These are phyloP conservation scores for Paratilapia polleni DNA, from an alignment of 2,113 vertebrate species.

Conservation along the genomic window DNA sequence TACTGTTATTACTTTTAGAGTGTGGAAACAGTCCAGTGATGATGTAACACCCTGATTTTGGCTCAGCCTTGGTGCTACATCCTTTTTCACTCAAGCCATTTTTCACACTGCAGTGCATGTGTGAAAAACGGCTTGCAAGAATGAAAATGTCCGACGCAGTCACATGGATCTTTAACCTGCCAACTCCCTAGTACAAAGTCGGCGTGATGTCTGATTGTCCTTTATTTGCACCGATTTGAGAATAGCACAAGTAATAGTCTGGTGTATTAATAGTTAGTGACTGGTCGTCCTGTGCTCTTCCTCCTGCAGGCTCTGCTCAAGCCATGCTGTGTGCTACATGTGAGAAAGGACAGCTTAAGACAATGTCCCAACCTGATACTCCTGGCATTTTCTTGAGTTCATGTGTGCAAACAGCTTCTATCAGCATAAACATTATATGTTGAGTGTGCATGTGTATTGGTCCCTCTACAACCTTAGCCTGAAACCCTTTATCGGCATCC, in stretches of 20 bases:
- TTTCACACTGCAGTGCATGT: background rate
- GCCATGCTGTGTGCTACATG: too few relatives aligned
- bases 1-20: background rate
- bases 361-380: too few relatives aligned
- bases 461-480: background rate
- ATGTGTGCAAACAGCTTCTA: background rate
- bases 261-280: background rate
- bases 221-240: background rate
- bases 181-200: background rate
- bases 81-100: background rate
- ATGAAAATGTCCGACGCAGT: background rate
- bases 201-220: background rate
- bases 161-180: background rate
- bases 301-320: background rate
- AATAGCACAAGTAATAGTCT: background rate
- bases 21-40: background rate
- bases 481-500: background rate
- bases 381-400: background rate
- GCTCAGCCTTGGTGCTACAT: background rate
- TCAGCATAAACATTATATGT: background rate
- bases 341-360: too few relatives aligned
- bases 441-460: background rate
- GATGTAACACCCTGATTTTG: conserved; percentile 8
- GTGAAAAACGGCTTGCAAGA: background rate
- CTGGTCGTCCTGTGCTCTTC: background rate